Evolutionary conservation across 2,888 invertebrate species (phyloP), one percentile per base, ranked within the genome.

Genomic region (Drosophila leonis): DNA sequence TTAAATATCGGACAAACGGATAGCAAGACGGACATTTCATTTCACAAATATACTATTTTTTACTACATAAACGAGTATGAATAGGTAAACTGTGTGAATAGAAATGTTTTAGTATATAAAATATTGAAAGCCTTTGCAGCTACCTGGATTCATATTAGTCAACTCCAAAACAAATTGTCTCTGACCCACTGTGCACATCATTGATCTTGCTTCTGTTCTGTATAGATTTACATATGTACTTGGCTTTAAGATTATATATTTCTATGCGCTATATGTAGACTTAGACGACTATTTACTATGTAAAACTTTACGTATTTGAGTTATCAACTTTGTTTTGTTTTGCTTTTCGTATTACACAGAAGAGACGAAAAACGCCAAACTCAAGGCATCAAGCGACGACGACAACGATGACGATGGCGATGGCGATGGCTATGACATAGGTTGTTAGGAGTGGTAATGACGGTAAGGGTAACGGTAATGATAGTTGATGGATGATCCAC

Each of bases 281-380:
- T 91, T 88, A 91, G 71, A 69, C 74, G 81, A 84, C 91, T 92
- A 91, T 88, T 92, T 91, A 91, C 91, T 91, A 90, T 90, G 80
- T 77, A 80, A 91, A 92, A 73, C 79, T 82, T 91, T 91, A 91
- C 91, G 91, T 91, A 91, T 91, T 92, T 91, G 80, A 88, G 88
- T 91, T 91, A 84, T 91, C 90, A 90, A 90, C 85, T 87, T 59
- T 59, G 59, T 59, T 91, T 78, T 77, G 54, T 73, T 57, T 46
- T 65, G 35, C 31, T 65, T 56, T 56, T 66, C 48, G 67, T 69
- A 68, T 74, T 72, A 79, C 67, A 64, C 75, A 62, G 69, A 71
- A 82, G 85, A 80, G 83, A 82, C 73, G 83, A 78, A 80, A 63
- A 63, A 67, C 79, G 79, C 82, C 82, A 75, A 69, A 72, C 61